phyloP scores from a whole-genome alignment of 64 coral and sea anemone species.

The Trachythela sp. region DNA sequence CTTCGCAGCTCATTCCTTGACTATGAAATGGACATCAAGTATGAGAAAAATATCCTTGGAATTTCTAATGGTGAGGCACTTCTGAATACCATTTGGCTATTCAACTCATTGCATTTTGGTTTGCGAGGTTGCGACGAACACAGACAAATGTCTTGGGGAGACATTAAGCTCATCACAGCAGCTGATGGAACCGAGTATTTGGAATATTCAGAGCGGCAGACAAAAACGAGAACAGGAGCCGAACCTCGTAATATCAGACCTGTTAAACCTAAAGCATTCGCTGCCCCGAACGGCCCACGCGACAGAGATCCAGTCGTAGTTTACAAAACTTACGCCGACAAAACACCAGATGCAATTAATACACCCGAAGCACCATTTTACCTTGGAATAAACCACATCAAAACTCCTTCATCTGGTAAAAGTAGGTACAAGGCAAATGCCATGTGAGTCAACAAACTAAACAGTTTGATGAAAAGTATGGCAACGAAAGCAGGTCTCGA shows the following conservation, averaged over 20 bases:
- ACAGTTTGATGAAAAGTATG: conserved; percentile 12
- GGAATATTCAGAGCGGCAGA: not conserved
- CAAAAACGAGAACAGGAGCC: conserved; percentile 13
- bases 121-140: not conserved
- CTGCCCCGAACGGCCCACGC: not conserved
- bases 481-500: not conserved
- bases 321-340: not conserved
- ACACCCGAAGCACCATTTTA: conserved; percentile 1
- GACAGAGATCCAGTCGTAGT: not conserved
- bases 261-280: not conserved
- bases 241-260: conserved; percentile 2
- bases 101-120: conserved; percentile 22
- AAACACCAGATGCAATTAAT: not conserved
- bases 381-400: not conserved
- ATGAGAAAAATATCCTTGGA: not conserved
- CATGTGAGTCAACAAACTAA: not conserved
- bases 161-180: not conserved
- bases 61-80: not conserved
- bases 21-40: not conserved
- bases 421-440: not conserved
- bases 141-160: conserved; percentile 24
- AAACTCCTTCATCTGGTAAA: not conserved
- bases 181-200: conserved; percentile 2
- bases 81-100: not conserved
- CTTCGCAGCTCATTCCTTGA: not conserved